phyloP scores from a whole-genome alignment of 2,888 invertebrate genomes.

The Ecdyonurus torrentis region DNA sequence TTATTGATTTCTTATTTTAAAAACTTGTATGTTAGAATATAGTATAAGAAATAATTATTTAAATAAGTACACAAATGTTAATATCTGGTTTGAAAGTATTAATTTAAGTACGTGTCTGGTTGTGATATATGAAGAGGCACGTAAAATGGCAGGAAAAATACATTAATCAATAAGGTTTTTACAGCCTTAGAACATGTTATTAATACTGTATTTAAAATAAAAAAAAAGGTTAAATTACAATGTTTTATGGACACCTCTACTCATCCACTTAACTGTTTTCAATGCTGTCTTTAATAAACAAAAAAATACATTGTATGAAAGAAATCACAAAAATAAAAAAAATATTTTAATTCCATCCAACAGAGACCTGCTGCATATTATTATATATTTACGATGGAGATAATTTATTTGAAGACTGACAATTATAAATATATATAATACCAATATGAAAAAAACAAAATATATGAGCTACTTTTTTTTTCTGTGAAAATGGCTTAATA shows the following conservation, averaged over 20 bases:
- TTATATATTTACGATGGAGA: no score
- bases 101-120: not conserved
- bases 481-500: not conserved
- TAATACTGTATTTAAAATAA: not conserved
- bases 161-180: not conserved
- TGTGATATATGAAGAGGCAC: not conserved
- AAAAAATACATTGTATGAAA: not conserved
- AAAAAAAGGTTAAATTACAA: conserved; percentile 1
- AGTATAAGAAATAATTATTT: not conserved
- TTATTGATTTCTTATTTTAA: conserved; percentile 2
- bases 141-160: not conserved
- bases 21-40: not conserved
- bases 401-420: not conserved
- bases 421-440: not conserved
- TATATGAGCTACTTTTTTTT: not conserved
- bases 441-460: not conserved
- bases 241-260: not conserved
- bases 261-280: not conserved
- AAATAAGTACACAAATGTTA: not conserved
- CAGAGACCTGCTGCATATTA: not conserved
- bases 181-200: not conserved
- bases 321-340: not conserved
- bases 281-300: not conserved
- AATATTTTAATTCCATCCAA: not conserved
- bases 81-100: not conserved